A percentile compares a stretch with the other conserved stretches of the same genome.
These are phyloP conservation scores for Cheiracanthium punctorium DNA, from an alignment of 2,888 invertebrate genomes.

Conservation along the genomic window DNA sequence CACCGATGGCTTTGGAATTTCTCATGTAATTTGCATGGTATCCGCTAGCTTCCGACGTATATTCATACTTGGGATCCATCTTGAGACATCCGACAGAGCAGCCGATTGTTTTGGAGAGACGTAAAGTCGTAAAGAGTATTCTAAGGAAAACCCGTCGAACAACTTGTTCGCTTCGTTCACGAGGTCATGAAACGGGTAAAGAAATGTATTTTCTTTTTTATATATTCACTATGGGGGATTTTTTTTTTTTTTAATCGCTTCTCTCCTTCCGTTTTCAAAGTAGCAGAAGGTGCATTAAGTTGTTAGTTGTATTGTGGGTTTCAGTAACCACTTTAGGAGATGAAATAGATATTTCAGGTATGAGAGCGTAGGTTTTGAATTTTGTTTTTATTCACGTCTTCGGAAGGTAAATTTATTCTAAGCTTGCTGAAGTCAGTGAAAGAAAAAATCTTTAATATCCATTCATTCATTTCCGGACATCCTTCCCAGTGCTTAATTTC, in stretches of 20 bases:
- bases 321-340: no score
- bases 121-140: background rate
- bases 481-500: no score
- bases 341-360: no score
- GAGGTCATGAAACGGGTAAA: slow-evolving; percentile 62
- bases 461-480: no score
- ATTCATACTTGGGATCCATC: slow-evolving; percentile 68
- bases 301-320: background rate
- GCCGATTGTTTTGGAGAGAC: background rate
- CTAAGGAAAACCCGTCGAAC: slow-evolving; percentile 49
- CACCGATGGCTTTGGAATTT: slow-evolving; percentile 86
- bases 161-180: slow-evolving; percentile 46
- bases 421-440: no score
- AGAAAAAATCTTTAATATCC: no score
- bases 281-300: background rate
- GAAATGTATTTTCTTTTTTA: slow-evolving; percentile 19
- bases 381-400: no score
- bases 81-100: background rate
- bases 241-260: background rate
- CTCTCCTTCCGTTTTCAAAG: background rate
- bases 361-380: no score
- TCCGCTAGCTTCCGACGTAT: slow-evolving; percentile 55
- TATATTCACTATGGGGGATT: no score
- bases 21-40: slow-evolving; percentile 69
- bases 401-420: no score